Conservation (phyloP, 2,797 vertebrate genomes). For the Clamator glandarius region DNA sequence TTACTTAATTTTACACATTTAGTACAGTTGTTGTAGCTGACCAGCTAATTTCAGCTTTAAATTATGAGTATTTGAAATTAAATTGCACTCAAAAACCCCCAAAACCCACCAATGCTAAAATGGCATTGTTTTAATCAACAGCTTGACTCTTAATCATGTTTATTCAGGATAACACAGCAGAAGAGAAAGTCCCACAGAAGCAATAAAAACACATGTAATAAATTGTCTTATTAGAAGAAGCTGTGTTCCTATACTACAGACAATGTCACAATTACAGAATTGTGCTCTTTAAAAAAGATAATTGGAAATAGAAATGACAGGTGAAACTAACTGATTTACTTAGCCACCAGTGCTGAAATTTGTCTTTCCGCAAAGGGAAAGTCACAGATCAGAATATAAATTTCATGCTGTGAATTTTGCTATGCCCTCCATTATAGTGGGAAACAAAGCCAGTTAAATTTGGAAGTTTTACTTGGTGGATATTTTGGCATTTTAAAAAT, state of each 20-base stretch:
- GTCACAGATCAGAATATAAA: neutral
- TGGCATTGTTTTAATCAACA: neutral
- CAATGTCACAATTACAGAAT: neutral
- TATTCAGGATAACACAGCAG: neutral
- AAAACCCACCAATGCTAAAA: neutral
- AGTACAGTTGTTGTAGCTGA: neutral
- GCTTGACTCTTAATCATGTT: neutral
- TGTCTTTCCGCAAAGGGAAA: neutral
- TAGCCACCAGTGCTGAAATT: neutral
- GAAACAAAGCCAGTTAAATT: neutral
- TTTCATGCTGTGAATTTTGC: neutral
- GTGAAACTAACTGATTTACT: neutral
- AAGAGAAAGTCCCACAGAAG: slow-evolving; percentile 1
- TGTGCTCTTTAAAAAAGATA: neutral
- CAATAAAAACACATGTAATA: neutral
- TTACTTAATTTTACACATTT: neutral
- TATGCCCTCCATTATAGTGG: neutral
- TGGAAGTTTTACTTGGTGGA: neutral
- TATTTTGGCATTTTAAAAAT: neutral
- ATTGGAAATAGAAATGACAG: neutral
- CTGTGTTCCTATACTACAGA: neutral
- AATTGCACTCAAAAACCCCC: neutral
- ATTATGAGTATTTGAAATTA: neutral
- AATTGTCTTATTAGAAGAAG: neutral
- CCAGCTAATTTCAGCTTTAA: neutral